Conservation (phyloP, 2,113 vertebrate genomes). For the Rhea americana region DNA sequence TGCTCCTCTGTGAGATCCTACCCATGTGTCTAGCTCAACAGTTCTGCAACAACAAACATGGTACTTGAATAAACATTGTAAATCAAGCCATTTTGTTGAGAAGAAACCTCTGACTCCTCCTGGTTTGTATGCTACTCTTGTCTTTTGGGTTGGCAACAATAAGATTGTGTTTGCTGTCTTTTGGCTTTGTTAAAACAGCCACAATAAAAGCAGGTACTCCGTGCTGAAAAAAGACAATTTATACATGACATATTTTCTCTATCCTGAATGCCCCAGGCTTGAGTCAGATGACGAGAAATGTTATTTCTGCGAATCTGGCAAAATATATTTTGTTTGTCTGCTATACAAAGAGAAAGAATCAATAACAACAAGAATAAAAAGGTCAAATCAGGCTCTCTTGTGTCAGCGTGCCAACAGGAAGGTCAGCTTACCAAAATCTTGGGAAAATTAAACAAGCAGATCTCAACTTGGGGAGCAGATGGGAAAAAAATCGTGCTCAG, state of each 20-base stretch:
- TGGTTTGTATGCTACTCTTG: neutral
- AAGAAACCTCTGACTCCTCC: neutral
- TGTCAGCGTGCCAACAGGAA: neutral
- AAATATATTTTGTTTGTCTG: constrained; percentile 20
- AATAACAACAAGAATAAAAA: constrained; percentile 29
- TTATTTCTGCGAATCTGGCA: constrained; percentile 19
- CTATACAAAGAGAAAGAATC: constrained; percentile 31
- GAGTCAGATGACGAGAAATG: neutral
- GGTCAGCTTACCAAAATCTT: neutral
- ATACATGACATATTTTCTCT: neutral
- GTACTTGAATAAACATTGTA: neutral
- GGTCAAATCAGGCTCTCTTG: neutral
- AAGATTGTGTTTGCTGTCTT: neutral
- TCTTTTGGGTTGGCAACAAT: neutral
- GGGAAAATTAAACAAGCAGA: neutral
- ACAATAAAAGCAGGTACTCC: neutral
- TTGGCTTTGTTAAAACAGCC: neutral
- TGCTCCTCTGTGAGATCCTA: neutral
- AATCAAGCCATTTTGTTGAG: neutral
- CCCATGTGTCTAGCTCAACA: neutral
- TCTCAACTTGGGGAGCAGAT: neutral
- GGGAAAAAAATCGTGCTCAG: neutral
- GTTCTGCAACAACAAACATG: neutral
- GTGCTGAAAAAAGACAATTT: neutral
- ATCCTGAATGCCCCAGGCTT: neutral